These are phyloP conservation scores for Capra hircus DNA, from an alignment of 2,113 vertebrate species.

Conservation along the genomic window DNA sequence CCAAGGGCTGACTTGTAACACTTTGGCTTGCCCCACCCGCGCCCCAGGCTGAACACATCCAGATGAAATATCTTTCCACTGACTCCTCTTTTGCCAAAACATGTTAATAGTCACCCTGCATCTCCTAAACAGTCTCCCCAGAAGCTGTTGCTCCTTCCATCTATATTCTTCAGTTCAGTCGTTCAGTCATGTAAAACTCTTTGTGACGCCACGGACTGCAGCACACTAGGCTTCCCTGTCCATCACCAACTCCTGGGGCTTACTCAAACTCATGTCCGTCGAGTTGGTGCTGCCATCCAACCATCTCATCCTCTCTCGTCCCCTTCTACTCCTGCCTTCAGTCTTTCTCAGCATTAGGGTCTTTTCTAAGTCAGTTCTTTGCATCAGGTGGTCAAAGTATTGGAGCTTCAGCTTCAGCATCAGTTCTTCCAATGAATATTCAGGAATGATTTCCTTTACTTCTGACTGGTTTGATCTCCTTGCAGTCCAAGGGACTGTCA, in stretches of 20 bases:
- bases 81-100: not conserved
- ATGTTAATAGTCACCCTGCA: not conserved
- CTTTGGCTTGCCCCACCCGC: not conserved
- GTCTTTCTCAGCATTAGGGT: not conserved
- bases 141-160: not conserved
- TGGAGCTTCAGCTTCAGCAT: not conserved
- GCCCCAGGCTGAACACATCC: not conserved
- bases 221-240: not conserved
- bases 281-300: not conserved
- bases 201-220: fast-evolving
- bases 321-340: not conserved
- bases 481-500: not conserved
- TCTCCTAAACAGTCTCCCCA: not conserved
- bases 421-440: not conserved
- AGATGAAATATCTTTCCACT: not conserved
- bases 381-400: not conserved
- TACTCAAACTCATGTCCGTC: not conserved
- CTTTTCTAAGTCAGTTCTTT: not conserved
- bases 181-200: not conserved
- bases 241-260: not conserved
- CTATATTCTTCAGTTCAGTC: not conserved
- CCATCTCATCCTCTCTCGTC: not conserved
- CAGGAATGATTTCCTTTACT: not conserved
- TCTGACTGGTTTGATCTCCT: not conserved
- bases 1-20: not conserved